phyloP scores from a whole-genome alignment of 2,888 invertebrate species.

The Caenorhabditis wallacei region DNA sequence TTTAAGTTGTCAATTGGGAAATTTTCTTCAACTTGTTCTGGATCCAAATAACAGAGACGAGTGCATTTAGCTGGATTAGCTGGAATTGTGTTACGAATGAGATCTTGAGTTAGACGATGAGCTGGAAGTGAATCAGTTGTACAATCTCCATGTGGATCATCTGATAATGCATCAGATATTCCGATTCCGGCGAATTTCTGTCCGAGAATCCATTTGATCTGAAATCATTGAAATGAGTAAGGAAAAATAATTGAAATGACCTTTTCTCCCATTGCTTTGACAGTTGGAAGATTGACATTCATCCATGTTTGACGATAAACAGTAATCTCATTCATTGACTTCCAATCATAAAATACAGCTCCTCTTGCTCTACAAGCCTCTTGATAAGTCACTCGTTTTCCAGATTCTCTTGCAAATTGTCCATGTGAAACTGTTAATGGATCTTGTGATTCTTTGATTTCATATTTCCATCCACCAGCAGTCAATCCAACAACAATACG shows the following conservation, averaged over 20 bases:
- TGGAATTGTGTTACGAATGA: conserved; percentile 21
- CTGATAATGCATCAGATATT: conserved; percentile 27
- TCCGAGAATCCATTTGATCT: conserved; percentile 56
- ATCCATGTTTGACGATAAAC: conserved; percentile 53
- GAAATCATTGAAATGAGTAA: no score
- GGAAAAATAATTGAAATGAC: no score
- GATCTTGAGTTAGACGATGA: conserved; percentile 40
- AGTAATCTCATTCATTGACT: conserved; percentile 54
- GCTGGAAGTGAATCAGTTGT: conserved; percentile 53
- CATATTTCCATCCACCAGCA: conserved; percentile 57
- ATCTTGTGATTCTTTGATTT: conserved; percentile 33
- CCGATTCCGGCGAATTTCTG: conserved; percentile 58
- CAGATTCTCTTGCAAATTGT: conserved; percentile 18
- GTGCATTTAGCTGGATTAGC: conserved; percentile 46
- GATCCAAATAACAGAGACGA: conserved; percentile 56
- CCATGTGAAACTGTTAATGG: conserved; percentile 46
- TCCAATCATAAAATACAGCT: conserved; percentile 48
- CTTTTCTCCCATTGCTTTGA: conserved; percentile 51
- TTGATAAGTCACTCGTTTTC: conserved; percentile 45
- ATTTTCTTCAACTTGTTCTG: conserved; percentile 27
- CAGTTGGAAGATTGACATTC: conserved; percentile 46
- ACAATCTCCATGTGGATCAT: conserved; percentile 55
- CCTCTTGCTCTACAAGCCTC: conserved; percentile 59
- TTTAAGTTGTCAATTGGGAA: conserved; percentile 59
- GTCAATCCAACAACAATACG: conserved; percentile 55